These are phyloP conservation scores for Eremobia ochroleuca DNA, from an alignment of 2,888 invertebrate genomes.

Conservation along the genomic window DNA sequence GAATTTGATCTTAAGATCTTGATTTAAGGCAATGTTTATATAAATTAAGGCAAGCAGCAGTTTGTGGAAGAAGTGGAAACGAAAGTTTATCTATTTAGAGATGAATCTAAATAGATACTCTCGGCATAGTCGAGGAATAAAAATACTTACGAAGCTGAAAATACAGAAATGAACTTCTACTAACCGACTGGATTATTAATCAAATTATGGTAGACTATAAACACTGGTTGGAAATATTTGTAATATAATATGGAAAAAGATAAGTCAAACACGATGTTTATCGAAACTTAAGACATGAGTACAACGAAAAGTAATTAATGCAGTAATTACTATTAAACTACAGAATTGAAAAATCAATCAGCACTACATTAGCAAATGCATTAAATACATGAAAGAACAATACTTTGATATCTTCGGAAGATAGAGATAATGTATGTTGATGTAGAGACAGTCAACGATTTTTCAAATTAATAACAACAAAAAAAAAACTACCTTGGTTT, in stretches of 20 bases:
- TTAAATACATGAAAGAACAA: background rate
- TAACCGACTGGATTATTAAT: background rate
- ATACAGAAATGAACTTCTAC: background rate
- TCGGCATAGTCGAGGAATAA: conserved; percentile 27
- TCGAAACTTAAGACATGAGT: background rate
- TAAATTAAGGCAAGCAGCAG: conserved; percentile 58
- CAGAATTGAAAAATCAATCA: conserved; percentile 14
- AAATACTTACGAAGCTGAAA: conserved; percentile 22
- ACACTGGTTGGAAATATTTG: background rate
- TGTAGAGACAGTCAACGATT: background rate
- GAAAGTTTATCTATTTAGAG: conserved; percentile 43
- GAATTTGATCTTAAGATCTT: conserved; percentile 69
- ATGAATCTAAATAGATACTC: too few relatives aligned
- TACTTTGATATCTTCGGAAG: background rate
- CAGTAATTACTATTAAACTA: background rate
- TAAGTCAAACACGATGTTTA: background rate
- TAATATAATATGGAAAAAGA: background rate
- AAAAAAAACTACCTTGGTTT: background rate
- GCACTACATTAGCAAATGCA: background rate
- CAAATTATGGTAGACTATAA: background rate
- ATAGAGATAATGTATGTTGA: background rate
- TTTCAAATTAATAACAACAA: background rate
- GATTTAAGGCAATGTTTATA: conserved; percentile 65
- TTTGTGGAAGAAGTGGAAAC: conserved; percentile 35
- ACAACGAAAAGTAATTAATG: conserved; percentile 4